Evolutionary conservation across 2,888 invertebrate species (phyloP), one percentile per base, ranked within the genome.

Genomic region (Ophion costatus): DNA sequence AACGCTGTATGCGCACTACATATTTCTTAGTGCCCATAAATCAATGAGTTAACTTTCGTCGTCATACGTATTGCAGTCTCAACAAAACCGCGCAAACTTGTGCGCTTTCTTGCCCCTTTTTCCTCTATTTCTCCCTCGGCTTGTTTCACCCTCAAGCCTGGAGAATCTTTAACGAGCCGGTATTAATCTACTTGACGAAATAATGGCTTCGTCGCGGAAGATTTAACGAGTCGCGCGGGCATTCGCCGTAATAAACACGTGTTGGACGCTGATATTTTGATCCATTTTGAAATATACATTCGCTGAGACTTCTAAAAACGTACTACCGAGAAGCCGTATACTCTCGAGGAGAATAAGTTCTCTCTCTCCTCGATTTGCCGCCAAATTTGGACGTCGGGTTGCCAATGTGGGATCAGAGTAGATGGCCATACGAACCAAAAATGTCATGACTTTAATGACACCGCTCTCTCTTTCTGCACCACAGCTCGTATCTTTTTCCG

Each of bases 121-220:
- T 20, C 1, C 69, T 17, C 56, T 33, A 11, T 42, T 2, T 63
- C 69, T 51, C 14, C 57, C 33, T 33, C 56, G 10, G 10, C 63
- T 74, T 33, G 73, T 45, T 51, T 33, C 73, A 59, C 77, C 38
- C 42, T 70, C 22, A 42, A 76, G 71, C 42, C 66, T 38, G 42
- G 11, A 38, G 22, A 66, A 75, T 71, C 75, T 79, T 74, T 79
- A 82, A 82, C 82, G 82, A 82, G 79, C 75, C 75, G 79, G 75
- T 75, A 84, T 84, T 84, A 84, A 84, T 84, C 78, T 78, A 74
- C 79, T 79, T 79, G 84, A 84, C 82, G 84, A 82, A 84, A 82
- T 84, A 82, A 84, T 82, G 71, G 75, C 71, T 79, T 79, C 75
- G 66, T 75, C 82, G 82, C n/a, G 56, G 69, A 22, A 79, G 82